A percentile compares a stretch with the other conserved stretches of the same genome.
Evolutionary conservation across 1,140 invertebrate species (phyloP).

Genomic region (Apis cerana): DNA sequence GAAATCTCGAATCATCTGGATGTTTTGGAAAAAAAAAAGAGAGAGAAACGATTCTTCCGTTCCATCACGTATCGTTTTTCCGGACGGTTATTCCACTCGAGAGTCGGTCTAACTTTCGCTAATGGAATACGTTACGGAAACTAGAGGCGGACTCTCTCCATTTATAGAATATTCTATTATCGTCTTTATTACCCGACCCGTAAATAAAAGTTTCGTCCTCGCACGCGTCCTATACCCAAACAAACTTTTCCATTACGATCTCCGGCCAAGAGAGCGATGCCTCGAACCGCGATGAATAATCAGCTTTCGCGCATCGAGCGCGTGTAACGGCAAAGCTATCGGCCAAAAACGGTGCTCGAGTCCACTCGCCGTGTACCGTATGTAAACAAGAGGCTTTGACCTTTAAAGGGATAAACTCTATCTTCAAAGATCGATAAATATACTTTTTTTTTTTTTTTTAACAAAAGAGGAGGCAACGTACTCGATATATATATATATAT

Average conservation of each 20-base stretch:
- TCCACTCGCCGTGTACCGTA: no score
- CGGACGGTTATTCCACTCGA: neutral
- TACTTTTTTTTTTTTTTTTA: no score
- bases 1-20: no score
- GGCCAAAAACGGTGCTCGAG: no score
- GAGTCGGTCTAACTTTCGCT: conserved; percentile 32
- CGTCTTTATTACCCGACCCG: conserved; percentile 38
- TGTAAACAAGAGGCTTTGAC: no score
- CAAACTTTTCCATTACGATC: conserved; percentile 40
- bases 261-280: neutral
- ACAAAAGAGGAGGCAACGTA: no score
- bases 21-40: no score
- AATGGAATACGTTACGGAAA: conserved; percentile 51
- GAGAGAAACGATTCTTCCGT: neutral
- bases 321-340: neutral
- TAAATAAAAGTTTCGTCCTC: conserved; percentile 50
- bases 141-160: neutral
- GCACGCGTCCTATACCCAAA: neutral
- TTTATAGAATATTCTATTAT: conserved; percentile 50
- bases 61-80: conserved; percentile 25
- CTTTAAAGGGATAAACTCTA: no score
- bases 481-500: no score
- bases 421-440: no score
- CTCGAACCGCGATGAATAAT: conserved; percentile 18
- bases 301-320: conserved; percentile 15